Evolutionary conservation across 2,888 invertebrate species (phyloP), one percentile per base, ranked within the genome.

Genomic region (Brassicogethes aeneus): DNA sequence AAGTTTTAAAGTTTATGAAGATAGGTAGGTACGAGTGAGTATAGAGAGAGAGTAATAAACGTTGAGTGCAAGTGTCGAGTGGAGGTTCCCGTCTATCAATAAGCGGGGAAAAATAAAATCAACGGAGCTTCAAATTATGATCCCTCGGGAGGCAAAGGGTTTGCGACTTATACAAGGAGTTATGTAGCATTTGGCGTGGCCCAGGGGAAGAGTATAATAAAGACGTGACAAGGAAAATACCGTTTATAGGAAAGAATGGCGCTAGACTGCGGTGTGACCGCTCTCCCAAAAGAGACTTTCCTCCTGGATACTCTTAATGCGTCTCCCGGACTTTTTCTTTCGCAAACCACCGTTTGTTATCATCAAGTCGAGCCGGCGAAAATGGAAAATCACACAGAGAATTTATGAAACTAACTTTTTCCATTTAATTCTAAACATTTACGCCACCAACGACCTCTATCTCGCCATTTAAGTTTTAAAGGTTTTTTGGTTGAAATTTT

Each of bases 161-260:
- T 62, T 60, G 59, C 57, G 64, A 65, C 65, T 67, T 66, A 66
- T 65, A 68, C 65, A 64, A 65, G 66, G 66, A 69, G 67, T 69
- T 69, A 68, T 68, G 68, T 69, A 67, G 65, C 68, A 60, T 65
- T 68, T 66, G 65, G 66, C 64, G 59, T 56, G 56, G 52, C 67
- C 62, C 66, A 46, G 50, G 65, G 68, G 68, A 66, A 55, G 63
- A 61, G 67, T 69, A 68, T 68, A 68, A 68, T 69, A 67, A 68
- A 66, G 65, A 68, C 68, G 67, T 68, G 69, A 68, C 66, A 63
- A 57, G 65, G 62, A 66, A 67, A 66, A 66, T 53, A 51, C 56
- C 57, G 61, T 62, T 63, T 65, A 65, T 66, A 59, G 62, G 63
- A 65, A 65, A 62, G 64, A 64, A 66, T 63, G 55, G 55, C 47